Conservation (phyloP, 2,888 invertebrate species). For the Halictus quadricinctus region DNA sequence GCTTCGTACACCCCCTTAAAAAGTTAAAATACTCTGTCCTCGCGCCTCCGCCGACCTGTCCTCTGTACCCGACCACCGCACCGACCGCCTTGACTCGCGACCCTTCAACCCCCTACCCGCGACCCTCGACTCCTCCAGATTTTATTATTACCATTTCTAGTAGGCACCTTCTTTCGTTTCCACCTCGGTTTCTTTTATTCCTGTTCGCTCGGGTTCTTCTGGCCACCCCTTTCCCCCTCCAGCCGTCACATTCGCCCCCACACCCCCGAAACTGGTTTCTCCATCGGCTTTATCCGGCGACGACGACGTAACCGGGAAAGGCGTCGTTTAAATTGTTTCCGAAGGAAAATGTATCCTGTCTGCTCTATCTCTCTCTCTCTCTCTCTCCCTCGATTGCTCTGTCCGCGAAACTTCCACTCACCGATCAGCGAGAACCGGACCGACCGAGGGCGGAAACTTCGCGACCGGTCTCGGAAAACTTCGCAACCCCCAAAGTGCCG, state of each 20-base stretch:
- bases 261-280: neutral
- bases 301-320: constrained; percentile 54
- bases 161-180: constrained; percentile 69
- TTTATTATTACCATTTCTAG: constrained; percentile 79
- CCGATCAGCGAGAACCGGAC: constrained; percentile 6
- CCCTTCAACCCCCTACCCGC: constrained; percentile 42
- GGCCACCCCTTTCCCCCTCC: constrained; percentile 24
- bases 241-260: constrained; percentile 13
- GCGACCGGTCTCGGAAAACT: constrained; percentile 18
- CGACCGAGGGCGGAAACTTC: constrained; percentile 34
- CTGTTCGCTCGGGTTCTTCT: constrained; percentile 18
- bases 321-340: constrained; percentile 72
- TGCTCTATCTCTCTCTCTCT: neutral
- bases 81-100: constrained; percentile 57
- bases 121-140: constrained; percentile 72
- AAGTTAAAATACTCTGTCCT: constrained; percentile 80
- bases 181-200: constrained; percentile 39
- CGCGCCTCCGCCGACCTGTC: constrained; percentile 67
- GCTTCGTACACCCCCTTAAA: constrained; percentile 72
- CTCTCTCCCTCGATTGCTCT: neutral
- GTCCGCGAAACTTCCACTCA: constrained; percentile 24
- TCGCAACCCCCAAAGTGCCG: neutral
- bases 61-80: constrained; percentile 55
- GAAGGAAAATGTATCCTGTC: constrained; percentile 63
- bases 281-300: neutral